Base-by-base conservation (phyloP, 1,140 invertebrate species). In the Drosophila rufa region DNA sequence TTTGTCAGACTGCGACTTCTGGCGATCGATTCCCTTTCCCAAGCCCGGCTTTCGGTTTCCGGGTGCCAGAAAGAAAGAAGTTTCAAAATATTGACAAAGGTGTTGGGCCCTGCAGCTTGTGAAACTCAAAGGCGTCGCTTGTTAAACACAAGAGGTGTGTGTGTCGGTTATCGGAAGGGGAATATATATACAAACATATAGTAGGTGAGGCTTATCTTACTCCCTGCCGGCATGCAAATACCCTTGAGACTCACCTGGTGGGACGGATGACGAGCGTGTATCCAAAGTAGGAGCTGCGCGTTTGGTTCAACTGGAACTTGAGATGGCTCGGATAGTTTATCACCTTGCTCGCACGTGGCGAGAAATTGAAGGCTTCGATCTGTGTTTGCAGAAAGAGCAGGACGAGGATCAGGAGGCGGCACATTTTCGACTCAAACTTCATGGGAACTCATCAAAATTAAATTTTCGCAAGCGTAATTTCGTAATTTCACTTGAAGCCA, bases 221-320 rank as follows among this genome's bases (percentile, higher is more conserved):
- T 46, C 36, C 33, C 46, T 11, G 46, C 14, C 17, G 14, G 12
- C 42, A 50, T 33, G 65, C 65, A 71, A 69, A 71, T 70, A 70
- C 33, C 33, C 57, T 38, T 9, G 22, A 45, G 51, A 70, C 91
- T 91, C 67, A 92, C 91, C 91, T 92, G 40, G 82, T 80, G n/a
- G 60, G 47, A 19, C 92, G 90, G 58, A 92, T 82, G 51, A 92
- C 86, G 45, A 92, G 50, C 11, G 91, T 89, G 59, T 77, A 92
- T 65, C 90, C 92, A 61, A 92, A 92, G 50, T 92, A 92, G 53
- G 91, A 92, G 75, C 91, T 92, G 42, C 92, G 83, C 14, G 61
- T 60, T 74, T 92, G 82, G 4, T 90, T 79, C 25, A 75, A 8
- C 38, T 89, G 53, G 57, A 92, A 86, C 65, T 80, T 82, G 15